These are phyloP conservation scores for Leucoma salicis DNA, from an alignment of 2,888 invertebrate genomes.

Conservation along the genomic window DNA sequence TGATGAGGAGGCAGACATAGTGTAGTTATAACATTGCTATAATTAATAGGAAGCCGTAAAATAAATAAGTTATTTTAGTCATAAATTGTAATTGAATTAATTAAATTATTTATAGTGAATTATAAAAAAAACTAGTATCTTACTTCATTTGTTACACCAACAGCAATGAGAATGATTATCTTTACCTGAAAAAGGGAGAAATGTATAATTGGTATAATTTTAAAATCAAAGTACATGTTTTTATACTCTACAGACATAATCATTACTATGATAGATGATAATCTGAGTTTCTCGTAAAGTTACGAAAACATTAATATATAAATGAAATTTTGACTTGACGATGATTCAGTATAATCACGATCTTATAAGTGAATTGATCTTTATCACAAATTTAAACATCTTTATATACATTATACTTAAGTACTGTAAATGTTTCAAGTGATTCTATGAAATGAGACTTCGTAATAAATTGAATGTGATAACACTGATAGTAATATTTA, in stretches of 20 bases:
- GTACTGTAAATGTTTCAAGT: constrained; percentile 7
- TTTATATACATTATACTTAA: background rate
- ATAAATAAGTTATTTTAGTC: no score
- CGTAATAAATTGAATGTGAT: constrained; percentile 49
- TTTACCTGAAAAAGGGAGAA: constrained; percentile 23
- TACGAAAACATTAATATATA: constrained; percentile 7
- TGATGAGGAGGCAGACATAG: no score
- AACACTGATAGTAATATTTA: constrained; percentile 31
- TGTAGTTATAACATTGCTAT: no score
- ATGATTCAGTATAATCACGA: constrained; percentile 19
- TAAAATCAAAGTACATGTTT: constrained; percentile 4
- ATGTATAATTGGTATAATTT: constrained; percentile 7
- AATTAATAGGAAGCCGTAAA: no score
- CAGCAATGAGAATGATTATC: no score
- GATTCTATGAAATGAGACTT: constrained; percentile 49
- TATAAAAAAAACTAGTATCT: no score
- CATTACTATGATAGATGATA: constrained; percentile 1
- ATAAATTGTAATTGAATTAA: no score
- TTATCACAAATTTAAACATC: constrained; percentile 1
- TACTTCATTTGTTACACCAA: no score
- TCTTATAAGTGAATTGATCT: constrained; percentile 5
- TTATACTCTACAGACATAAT: no score
- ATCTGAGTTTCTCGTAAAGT: background rate
- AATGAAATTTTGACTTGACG: constrained; percentile 1
- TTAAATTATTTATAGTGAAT: no score